Base-by-base conservation (phyloP, 2,113 vertebrate species). In the Colius striatus region DNA sequence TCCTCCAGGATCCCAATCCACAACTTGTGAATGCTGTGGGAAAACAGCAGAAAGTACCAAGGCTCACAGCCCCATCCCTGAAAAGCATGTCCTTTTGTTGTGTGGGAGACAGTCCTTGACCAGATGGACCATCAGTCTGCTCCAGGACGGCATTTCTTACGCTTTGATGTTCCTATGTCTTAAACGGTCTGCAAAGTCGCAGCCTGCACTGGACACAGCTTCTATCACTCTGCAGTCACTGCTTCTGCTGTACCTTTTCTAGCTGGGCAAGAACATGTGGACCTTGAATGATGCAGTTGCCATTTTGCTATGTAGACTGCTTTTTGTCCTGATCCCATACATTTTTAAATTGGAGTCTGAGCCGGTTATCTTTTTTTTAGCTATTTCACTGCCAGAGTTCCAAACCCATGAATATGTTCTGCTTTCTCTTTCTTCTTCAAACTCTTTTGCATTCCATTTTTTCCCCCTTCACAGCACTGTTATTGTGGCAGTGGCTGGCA, bases 401-500 rank as follows among this genome's bases (percentile, higher is more conserved):
- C 93, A 93, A 90, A 76, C 38, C 72, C 1, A 1, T 75, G 73
- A 95, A 91, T 73, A 38, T 3, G 1, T 43, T 86, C 47, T 62
- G n/a, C 60, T 89, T 95, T 90, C 81, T 92, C 84, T 95, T 92
- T 85, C 78, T 90, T 88, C 86, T 73, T 87, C 82, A 74, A 32
- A 66, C 26, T 80, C 87, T 76, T 92, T 83, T 88, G 74, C 87
- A 71, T 96, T 95, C 63, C 10, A 43, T 71, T 90, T 92, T 79
- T 85, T 91, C 45, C 32, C 32, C 75, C 53, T 72, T 86, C 60
- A 62, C 48, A 81, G 79, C 65, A 57, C 48, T 61, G 45, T 68
- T 92, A 88, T 48, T 94, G 88, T 92, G 83, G 79, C 92, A 86
- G 90, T 63, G 61, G 57, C 88, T 95, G 94, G 92, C 85, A 84